Conservation (phyloP, 2,888 invertebrate species). For the Callyntrura guangdongensis region DNA sequence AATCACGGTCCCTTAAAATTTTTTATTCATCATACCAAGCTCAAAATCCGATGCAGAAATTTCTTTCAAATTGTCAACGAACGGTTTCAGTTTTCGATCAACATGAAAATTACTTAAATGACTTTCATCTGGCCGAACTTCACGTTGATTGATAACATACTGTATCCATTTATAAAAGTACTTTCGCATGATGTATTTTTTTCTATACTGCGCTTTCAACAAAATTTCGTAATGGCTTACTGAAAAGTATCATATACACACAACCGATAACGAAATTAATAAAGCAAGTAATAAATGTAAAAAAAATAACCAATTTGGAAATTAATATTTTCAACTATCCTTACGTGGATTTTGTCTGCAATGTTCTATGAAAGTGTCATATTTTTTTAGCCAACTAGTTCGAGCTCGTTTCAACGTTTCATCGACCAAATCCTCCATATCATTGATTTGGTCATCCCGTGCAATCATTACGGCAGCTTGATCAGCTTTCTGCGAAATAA, state of each 20-base stretch:
- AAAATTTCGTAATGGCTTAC: constrained; percentile 24
- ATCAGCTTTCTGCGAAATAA: constrained; percentile 56
- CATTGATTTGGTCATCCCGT: constrained; percentile 64
- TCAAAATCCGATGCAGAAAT: neutral
- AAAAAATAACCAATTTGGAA: no score
- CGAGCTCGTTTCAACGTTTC: constrained; percentile 46
- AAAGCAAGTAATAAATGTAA: neutral
- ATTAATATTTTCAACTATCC: neutral
- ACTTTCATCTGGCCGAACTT: neutral
- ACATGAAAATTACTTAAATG: constrained; percentile 48
- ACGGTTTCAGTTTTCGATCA: constrained; percentile 40
- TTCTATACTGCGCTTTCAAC: constrained; percentile 17
- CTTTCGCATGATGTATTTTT: constrained; percentile 49
- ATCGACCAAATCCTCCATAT: constrained; percentile 61
- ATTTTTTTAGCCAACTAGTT: constrained; percentile 48
- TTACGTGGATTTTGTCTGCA: constrained; percentile 53
- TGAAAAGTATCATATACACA: neutral
- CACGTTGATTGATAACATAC: constrained; percentile 3
- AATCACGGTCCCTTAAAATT: no score
- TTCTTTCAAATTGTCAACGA: constrained; percentile 29
- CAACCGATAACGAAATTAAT: neutral
- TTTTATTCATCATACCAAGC: neutral
- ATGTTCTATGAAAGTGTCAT: constrained; percentile 42
- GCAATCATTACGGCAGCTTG: constrained; percentile 58
- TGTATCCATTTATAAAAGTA: constrained; percentile 68